Conservation (phyloP, 2,797 vertebrate genomes). For the Sebastes kiyomatsui region DNA sequence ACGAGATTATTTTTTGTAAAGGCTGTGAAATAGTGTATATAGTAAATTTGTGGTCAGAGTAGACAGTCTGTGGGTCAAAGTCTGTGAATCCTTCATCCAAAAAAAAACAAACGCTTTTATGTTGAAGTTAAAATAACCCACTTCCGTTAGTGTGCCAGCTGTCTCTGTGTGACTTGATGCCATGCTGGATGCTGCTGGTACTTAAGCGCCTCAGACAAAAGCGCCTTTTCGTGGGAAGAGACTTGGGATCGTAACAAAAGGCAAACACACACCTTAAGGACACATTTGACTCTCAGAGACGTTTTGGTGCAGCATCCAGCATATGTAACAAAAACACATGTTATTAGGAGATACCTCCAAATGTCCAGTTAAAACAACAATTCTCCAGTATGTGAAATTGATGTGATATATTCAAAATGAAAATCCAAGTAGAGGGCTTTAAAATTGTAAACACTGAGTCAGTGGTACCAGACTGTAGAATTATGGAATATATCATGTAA, state of each 20-base stretch:
- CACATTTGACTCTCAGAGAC: neutral
- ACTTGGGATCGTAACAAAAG: constrained; percentile 58
- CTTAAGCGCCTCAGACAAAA: constrained; percentile 74
- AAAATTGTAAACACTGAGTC: too few relatives aligned
- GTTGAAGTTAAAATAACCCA: neutral
- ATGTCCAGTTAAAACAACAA: neutral
- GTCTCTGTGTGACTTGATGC: neutral
- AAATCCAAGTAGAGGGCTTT: too few relatives aligned
- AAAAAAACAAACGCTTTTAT: constrained; percentile 24
- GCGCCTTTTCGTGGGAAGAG: constrained; percentile 60
- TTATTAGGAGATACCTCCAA: neutral
- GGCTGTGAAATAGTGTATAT: neutral
- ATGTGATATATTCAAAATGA: neutral
- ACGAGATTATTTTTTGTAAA: neutral
- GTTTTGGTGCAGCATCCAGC: neutral
- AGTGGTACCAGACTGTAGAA: too few relatives aligned
- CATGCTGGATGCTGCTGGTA: neutral
- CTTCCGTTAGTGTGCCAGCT: constrained; percentile 4
- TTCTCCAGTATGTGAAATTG: neutral
- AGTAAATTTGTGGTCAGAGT: neutral
- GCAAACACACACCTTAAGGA: neutral
- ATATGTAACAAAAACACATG: neutral
- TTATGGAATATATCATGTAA: too few relatives aligned
- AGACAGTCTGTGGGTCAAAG: neutral
- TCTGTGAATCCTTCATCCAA: fast-evolving